Evolutionary conservation across 2,113 vertebrate genomes (phyloP), one percentile per base, ranked within the genome.

Genomic region (Lampris megalopsis): DNA sequence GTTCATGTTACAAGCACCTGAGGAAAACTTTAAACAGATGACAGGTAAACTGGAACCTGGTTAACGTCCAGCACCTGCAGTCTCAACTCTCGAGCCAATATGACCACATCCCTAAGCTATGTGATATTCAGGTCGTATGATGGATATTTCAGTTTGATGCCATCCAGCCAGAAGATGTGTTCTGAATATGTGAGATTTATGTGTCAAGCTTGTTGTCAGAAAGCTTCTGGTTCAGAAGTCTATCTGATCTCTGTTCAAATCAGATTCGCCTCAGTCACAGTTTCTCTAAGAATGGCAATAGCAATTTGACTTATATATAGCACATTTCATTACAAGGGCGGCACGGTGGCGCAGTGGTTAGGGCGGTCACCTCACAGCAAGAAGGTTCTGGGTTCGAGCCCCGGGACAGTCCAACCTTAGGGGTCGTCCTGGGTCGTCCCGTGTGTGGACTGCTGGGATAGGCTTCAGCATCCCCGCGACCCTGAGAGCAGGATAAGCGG

Each of bases 1-100:
- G 53, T 58, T 63, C 56, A 38, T 45, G 4, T 71, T 65, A 81
- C 76, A 57, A 80, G 5, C 10, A 60, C 45, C 41, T 56, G 9
- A 40, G n/a, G 37, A 41, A 68, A 58, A 63, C 58, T 49, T 24
- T 62, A 50, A 71, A 81, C 35, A 2, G 37, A 71, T 66, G 61
- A 62, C 40, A 36, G 52, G 13, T 57, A 38, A 37, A 36, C 64
- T 62, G 57, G 11, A 36, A 42, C 53, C 53, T 11, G 24, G 13
- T 64, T 10, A 49, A 7, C 49, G 35, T 64, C 47, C 49, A 35
- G 8, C n/a, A 9, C 9, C 48, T 64, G 62, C 42, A 50, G 49
- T 50, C 37, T 64, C 24, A 10, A 6, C 47, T 64, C 3, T 36
- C 42, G 43, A 63, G 61, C 43, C 43, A 63, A 63, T 48, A 2